phyloP scores from a whole-genome alignment of 2,888 invertebrate species.

The Atrina japonica region DNA sequence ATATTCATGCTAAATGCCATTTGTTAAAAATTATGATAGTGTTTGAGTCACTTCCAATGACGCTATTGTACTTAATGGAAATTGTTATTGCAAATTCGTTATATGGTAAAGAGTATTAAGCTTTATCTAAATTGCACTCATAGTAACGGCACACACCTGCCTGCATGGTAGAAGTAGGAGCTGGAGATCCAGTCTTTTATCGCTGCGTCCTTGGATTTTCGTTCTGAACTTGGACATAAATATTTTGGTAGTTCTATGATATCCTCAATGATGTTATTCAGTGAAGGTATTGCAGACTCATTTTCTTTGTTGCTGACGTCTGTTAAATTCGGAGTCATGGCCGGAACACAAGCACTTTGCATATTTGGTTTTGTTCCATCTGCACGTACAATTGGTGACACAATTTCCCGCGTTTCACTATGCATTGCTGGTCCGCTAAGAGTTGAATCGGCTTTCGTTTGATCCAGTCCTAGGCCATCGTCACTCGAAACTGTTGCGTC shows the following conservation, averaged over 20 bases:
- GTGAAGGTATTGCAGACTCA: neutral
- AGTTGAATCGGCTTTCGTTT: neutral
- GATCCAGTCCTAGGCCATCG: conserved; percentile 13
- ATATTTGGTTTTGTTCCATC: conserved; percentile 2
- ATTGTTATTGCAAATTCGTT: neutral
- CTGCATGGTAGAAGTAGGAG: conserved; percentile 56
- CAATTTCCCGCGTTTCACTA: neutral
- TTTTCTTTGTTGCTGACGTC: conserved; percentile 6
- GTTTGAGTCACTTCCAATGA: no score
- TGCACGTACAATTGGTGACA: neutral
- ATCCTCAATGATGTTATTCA: conserved; percentile 11
- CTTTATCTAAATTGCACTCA: neutral
- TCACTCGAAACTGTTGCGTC: conserved; percentile 68
- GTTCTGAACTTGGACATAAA: conserved; percentile 71
- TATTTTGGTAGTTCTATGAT: conserved; percentile 57
- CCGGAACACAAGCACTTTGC: conserved; percentile 7
- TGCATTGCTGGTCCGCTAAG: neutral
- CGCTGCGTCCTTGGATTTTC: conserved; percentile 66
- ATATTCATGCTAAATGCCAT: no score
- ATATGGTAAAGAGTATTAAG: neutral
- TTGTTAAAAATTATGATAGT: no score
- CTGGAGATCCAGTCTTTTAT: conserved; percentile 67
- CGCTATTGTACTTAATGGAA: no score
- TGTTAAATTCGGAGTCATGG: neutral
- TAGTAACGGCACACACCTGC: conserved; percentile 55